Base-by-base conservation (phyloP, 2,113 vertebrate genomes). In the Aplodontia rufa region DNA sequence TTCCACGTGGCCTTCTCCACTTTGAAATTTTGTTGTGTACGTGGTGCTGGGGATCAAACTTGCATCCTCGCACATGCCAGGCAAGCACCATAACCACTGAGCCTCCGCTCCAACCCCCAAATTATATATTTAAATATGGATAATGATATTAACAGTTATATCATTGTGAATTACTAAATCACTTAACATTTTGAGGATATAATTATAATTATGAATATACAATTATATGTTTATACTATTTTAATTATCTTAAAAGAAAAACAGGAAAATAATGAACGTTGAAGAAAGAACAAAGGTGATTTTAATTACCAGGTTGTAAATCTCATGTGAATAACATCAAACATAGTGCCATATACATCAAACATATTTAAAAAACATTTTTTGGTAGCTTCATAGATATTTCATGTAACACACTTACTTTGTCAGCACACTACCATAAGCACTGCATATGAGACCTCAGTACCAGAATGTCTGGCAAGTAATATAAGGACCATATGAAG, bases 91-190 rank as follows among this genome's bases (percentile, higher is more conserved):
- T n/a, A n/a, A n/a, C n/a, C n/a, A n/a, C n/a, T n/a, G n/a, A n/a
- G n/a, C n/a, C n/a, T n/a, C n/a, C n/a, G n/a, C n/a, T n/a, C n/a
- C n/a, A n/a, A n/a, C n/a, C n/a, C n/a, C n/a, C 16, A 84, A 89
- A 90, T 69, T 90, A 5, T 35, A 17, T 66, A 93, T 83, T 84
- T 93, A 84, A 95, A 93, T 8, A 42, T 75, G 49, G 30, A 92
- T 17, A 6, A 81, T 51, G 28, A 80, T 37, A 24, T 66, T 87
- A 89, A 45, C 20, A 35, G 5, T 49, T 24, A 26, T 51, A 45
- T 49, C 22, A 64, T 47, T n/a, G 37, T 75, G 9, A 83, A 64
- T 9, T 74, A 30, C 26, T 87, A 83, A 89, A 55, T 1, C 6
- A 45, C 58, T 90, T 96, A 69, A 74, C 28, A 24, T 72, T 80